Base-by-base conservation (phyloP, 2,797 vertebrate genomes). In the Typhlichthys eigenmanni region DNA sequence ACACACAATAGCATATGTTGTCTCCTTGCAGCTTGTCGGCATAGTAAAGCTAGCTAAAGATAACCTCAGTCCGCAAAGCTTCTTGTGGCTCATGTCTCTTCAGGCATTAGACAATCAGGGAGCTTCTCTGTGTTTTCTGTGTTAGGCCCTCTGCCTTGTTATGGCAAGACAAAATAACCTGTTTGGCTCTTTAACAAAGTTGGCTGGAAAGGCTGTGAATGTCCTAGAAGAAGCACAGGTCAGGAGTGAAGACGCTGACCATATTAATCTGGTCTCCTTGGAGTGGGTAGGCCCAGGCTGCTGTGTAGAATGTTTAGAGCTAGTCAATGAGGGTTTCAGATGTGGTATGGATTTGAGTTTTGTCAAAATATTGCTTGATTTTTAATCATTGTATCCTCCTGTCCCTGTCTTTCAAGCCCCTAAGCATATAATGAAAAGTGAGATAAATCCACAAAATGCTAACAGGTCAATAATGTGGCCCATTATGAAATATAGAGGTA, bases 141-240 rank as follows among this genome's bases (percentile, higher is more conserved):
- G 24, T 68, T 19, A 50, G 49, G 51, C 46, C 34, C 66, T 62
- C 62, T 63, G 72, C 68, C 76, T 75, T 82, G 75, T 79, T 73
- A 14, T 52, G 60, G 60, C 8, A n/a, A 48, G 72, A 84, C 66
- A 1, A 38, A 38, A 85, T 81, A 78, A 45, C 13, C 55, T 57
- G 60, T 72, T 79, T 77, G 72, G 64, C 49, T 74, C 11, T 65
- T 50, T 17, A 75, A 75, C 76, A 83, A 80, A 77, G 65, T 62
- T 17, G 63, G 65, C 51, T 56, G 24, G 43, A 53, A 56, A 17
- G 55, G 57, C 57, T 61, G 54, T 72, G 69, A 75, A 79, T 74
- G 60, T 82, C 76, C 79, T 83, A 55, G 47, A 66, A 29, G 57
- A 45, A 51, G 48, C 43, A n/a, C 24, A 60, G 62, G 49, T 29